These are phyloP conservation scores for Hydrocynus forskahlii DNA, from an alignment of 2,797 vertebrate genomes.

Conservation along the genomic window DNA sequence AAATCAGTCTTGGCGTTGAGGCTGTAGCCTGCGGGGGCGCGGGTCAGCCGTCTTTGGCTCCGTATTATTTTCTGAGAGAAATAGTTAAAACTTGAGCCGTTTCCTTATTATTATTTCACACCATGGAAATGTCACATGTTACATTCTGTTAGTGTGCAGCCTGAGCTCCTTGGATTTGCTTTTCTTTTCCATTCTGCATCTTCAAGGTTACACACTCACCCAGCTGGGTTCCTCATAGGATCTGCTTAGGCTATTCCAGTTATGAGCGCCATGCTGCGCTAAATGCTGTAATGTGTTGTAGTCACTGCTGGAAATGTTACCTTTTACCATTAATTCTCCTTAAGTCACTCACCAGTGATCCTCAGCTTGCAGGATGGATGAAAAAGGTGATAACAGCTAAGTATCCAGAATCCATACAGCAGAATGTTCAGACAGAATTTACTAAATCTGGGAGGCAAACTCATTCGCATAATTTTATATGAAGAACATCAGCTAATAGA, in stretches of 20 bases:
- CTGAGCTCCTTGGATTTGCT: slow-evolving; percentile 18
- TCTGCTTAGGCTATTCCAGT: slow-evolving; percentile 10
- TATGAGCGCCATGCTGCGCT: slow-evolving; percentile 21
- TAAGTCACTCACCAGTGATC: background rate
- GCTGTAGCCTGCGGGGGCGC: slow-evolving; percentile 55
- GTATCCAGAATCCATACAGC: background rate
- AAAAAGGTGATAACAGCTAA: slow-evolving; percentile 7
- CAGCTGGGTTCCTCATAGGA: slow-evolving; percentile 16
- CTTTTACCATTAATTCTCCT: background rate
- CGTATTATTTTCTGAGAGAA: slow-evolving; percentile 15
- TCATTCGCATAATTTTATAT: background rate
- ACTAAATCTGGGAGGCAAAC: background rate
- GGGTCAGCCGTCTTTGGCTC: slow-evolving; percentile 34
- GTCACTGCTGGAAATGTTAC: slow-evolving; percentile 21
- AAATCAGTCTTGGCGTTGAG: slow-evolving; percentile 63
- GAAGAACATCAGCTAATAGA: too few species aligned
- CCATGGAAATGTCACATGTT: slow-evolving; percentile 26
- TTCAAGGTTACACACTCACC: slow-evolving; percentile 41
- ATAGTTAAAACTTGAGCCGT: slow-evolving; percentile 1
- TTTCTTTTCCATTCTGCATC: slow-evolving; percentile 36
- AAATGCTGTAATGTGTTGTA: slow-evolving; percentile 16
- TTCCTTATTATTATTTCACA: slow-evolving; percentile 42
- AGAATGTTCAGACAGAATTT: background rate
- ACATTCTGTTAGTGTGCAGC: slow-evolving; percentile 15
- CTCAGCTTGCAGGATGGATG: slow-evolving; percentile 15